Percentiles rank a stretch among this genome's conserved stretches.
phyloP scores from a whole-genome alignment of 1,140 invertebrate genomes.

The Pogonus chalceus region DNA sequence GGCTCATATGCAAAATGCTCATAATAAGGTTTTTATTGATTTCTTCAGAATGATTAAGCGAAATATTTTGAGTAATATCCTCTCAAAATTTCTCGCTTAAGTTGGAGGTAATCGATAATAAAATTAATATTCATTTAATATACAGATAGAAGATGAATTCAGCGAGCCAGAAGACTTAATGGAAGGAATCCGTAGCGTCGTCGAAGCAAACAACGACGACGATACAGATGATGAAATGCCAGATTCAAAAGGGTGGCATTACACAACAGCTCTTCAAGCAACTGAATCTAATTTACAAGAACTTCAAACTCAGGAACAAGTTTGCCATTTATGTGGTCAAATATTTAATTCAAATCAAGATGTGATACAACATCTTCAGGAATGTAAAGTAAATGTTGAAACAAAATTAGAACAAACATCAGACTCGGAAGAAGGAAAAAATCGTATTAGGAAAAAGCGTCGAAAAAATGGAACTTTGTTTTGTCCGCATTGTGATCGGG shows the following conservation, averaged over 20 bases:
- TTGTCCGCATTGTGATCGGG: slow-evolving; percentile 57
- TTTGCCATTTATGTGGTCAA: background rate
- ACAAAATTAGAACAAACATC: slow-evolving; percentile 15
- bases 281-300: slow-evolving; percentile 27
- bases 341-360: slow-evolving; percentile 2
- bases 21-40: too few species aligned
- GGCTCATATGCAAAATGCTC: slow-evolving; percentile 46
- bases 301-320: slow-evolving; percentile 26
- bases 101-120: too few species aligned
- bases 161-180: slow-evolving; percentile 74
- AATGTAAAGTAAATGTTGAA: slow-evolving; percentile 14
- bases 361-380: slow-evolving; percentile 17
- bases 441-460: background rate
- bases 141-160: slow-evolving; percentile 50
- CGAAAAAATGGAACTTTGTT: slow-evolving; percentile 28
- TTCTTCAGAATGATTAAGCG: too few species aligned
- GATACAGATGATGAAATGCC: slow-evolving; percentile 32
- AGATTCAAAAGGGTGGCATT: background rate
- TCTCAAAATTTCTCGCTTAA: slow-evolving; percentile 32
- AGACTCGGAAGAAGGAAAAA: background rate
- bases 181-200: slow-evolving; percentile 63
- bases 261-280: background rate
- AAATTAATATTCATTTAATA: slow-evolving; percentile 28
- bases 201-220: slow-evolving; percentile 31
- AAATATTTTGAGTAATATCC: too few species aligned